Percentiles rank a stretch among this genome's conserved stretches.
Evolutionary conservation across 2,888 invertebrate genomes (phyloP).

Genomic region (Aphidius colemani): DNA sequence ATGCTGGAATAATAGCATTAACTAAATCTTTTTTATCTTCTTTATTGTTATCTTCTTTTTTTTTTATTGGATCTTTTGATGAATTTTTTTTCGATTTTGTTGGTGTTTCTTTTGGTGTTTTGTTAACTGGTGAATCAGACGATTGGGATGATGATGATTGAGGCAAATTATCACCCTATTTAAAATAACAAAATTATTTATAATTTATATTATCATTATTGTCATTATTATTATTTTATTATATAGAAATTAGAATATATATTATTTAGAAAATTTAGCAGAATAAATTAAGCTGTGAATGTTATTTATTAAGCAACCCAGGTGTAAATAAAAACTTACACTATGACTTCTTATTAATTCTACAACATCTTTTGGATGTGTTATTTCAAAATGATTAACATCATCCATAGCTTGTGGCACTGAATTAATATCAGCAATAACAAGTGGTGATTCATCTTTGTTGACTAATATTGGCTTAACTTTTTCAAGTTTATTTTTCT

Average conservation of each 20-base stretch:
- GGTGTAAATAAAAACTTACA: conserved; percentile 56
- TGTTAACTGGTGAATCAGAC: conserved; percentile 46
- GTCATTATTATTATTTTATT: neutral
- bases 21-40: conserved; percentile 23
- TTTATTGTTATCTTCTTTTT: conserved; percentile 38
- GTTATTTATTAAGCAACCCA: conserved; percentile 3
- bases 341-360: conserved; percentile 63
- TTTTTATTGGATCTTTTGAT: conserved; percentile 41
- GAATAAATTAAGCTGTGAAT: neutral
- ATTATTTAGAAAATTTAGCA: neutral
- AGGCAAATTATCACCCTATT: conserved; percentile 50
- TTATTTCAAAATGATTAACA: conserved; percentile 76
- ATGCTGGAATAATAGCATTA: neutral
- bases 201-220: conserved; percentile 7
- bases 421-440: conserved; percentile 51
- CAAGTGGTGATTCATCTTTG: conserved; percentile 69
- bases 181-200: conserved; percentile 18
- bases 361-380: conserved; percentile 81
- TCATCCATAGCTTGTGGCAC: conserved; percentile 58
- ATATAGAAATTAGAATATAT: neutral
- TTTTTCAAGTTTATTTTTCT: conserved; percentile 73
- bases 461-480: conserved; percentile 77
- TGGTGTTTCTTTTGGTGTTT: conserved; percentile 55
- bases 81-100: conserved; percentile 51
- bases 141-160: conserved; percentile 36